Conservation (phyloP, 2,888 invertebrate genomes). For the Clitarchus hookeri region DNA sequence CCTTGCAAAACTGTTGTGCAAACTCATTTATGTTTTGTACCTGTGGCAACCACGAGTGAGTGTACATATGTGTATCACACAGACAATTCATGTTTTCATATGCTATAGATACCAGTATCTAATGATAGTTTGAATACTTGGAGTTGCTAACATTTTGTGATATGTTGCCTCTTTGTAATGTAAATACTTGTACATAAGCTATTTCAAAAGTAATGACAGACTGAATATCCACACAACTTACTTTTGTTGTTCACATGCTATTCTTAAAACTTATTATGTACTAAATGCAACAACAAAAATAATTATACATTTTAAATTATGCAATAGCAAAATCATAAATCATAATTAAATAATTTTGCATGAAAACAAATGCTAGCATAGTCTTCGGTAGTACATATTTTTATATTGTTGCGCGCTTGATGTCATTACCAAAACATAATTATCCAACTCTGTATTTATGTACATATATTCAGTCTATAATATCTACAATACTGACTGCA, state of each 20-base stretch:
- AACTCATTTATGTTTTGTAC: background rate
- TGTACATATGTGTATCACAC: background rate
- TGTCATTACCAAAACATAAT: background rate
- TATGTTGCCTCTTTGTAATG: slow-evolving; percentile 9
- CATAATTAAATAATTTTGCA: background rate
- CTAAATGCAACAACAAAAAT: background rate
- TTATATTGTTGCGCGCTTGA: background rate
- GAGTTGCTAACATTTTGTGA: background rate
- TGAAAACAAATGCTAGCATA: slow-evolving; percentile 4
- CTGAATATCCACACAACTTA: background rate
- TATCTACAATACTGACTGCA: background rate
- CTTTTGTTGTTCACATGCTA: background rate
- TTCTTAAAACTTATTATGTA: background rate
- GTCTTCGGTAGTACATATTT: background rate
- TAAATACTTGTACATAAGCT: slow-evolving; percentile 5
- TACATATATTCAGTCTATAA: background rate
- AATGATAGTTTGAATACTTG: background rate
- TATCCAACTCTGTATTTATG: slow-evolving; percentile 10
- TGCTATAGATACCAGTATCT: background rate
- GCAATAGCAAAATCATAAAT: background rate
- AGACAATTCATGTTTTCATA: background rate
- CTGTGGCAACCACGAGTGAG: background rate
- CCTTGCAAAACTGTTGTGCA: no score
- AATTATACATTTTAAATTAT: background rate
- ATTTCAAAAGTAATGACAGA: background rate